Conservation (phyloP, 2,888 invertebrate species). For the Zaprionus bogoriensis region DNA sequence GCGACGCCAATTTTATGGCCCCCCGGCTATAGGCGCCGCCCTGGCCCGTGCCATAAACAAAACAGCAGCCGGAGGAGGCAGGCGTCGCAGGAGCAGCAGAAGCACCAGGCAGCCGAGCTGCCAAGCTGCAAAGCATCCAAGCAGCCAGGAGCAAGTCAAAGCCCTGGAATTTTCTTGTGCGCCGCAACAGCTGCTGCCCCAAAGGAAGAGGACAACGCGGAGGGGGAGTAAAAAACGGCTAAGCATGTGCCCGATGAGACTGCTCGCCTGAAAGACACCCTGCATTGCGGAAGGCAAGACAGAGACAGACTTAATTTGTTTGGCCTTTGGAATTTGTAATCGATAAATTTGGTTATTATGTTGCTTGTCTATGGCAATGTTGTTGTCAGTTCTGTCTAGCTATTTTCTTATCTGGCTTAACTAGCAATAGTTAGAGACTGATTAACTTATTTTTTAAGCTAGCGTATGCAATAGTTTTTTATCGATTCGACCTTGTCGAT, state of each 20-base stretch:
- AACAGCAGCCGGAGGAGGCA: conserved; percentile 29
- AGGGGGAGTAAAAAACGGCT: background rate
- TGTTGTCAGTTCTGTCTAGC: no score
- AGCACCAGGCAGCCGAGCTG: conserved; percentile 17
- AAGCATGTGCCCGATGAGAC: background rate
- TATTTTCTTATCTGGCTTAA: no score
- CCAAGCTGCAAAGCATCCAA: no score
- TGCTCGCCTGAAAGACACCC: background rate
- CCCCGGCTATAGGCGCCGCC: conserved; percentile 57
- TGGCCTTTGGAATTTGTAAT: no score
- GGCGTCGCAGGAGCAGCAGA: conserved; percentile 8
- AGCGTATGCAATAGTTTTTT: no score
- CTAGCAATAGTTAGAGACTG: no score
- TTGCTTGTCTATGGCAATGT: no score
- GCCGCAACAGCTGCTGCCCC: conserved; percentile 66
- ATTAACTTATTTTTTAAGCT: no score
- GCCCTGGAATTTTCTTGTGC: conserved; percentile 38
- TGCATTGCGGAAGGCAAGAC: background rate
- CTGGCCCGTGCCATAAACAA: conserved; percentile 53
- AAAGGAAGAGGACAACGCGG: background rate
- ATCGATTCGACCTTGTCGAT: no score
- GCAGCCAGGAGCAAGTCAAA: conserved; percentile 22
- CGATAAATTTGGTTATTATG: no score
- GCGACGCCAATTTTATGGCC: conserved; percentile 63
- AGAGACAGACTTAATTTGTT: no score